Percentiles rank a stretch among this genome's conserved stretches.
These are phyloP conservation scores for Zhuqinia jingwanae DNA, from an alignment of 2,888 invertebrate genomes.

Conservation along the genomic window DNA sequence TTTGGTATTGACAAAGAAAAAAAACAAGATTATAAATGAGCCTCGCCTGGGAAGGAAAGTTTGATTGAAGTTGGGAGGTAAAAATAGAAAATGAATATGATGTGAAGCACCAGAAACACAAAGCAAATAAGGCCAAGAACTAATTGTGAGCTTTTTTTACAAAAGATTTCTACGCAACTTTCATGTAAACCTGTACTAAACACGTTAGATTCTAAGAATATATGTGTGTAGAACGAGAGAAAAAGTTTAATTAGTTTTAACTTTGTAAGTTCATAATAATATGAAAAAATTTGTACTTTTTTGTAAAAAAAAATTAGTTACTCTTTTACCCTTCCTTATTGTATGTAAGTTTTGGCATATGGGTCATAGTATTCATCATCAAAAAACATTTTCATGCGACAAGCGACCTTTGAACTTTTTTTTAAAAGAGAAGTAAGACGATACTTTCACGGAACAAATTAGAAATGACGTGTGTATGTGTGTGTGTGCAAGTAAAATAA, in stretches of 20 bases:
- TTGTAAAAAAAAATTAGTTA: slow-evolving; percentile 32
- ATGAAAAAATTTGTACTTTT: slow-evolving; percentile 16
- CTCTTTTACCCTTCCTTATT: not conserved
- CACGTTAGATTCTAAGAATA: no score
- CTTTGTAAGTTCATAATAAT: not conserved
- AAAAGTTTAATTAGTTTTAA: slow-evolving; percentile 41
- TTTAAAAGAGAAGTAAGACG: slow-evolving; percentile 33
- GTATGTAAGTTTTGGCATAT: slow-evolving; percentile 52
- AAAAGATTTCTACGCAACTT: no score
- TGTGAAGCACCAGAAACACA: not conserved
- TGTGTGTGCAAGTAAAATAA: slow-evolving; percentile 31
- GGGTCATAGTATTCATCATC: slow-evolving; percentile 60
- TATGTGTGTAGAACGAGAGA: not conserved
- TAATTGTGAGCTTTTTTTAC: no score
- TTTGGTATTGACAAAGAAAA: slow-evolving; percentile 19
- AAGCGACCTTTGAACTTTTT: slow-evolving; percentile 63
- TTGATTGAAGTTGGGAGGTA: not conserved
- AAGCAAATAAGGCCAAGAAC: not conserved
- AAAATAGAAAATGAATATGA: not conserved
- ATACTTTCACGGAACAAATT: slow-evolving; percentile 55
- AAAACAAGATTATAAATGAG: slow-evolving; percentile 5
- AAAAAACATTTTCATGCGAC: slow-evolving; percentile 55
- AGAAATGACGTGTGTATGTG: slow-evolving; percentile 44
- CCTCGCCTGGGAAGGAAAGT: slow-evolving; percentile 30
- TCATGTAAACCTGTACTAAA: no score